Evolutionary conservation across 2,888 invertebrate species (phyloP).

Genomic region (Spodoptera exigua): DNA sequence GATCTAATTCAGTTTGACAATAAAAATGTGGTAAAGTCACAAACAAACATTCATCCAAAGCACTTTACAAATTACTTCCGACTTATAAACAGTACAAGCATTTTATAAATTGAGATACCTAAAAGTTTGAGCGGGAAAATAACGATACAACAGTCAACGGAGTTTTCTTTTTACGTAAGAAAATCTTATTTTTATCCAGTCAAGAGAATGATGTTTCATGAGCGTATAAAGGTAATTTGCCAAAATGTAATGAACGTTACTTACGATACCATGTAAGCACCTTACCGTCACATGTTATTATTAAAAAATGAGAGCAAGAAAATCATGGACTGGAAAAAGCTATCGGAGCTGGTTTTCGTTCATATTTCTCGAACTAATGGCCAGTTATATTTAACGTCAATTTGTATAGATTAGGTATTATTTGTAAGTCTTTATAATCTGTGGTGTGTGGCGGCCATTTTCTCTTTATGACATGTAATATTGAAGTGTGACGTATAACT

Average conservation of each 20-base stretch:
- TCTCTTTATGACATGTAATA: constrained; percentile 2
- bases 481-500: too few relatives aligned
- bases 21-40: too few relatives aligned
- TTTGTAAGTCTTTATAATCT: constrained; percentile 19
- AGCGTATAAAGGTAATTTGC: constrained; percentile 18
- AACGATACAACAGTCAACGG: too few relatives aligned
- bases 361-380: constrained; percentile 39
- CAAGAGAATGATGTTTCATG: background rate
- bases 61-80: too few relatives aligned
- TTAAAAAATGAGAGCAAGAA: constrained; percentile 28
- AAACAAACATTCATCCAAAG: too few relatives aligned
- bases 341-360: constrained; percentile 7
- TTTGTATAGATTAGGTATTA: constrained; percentile 23
- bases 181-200: constrained; percentile 5
- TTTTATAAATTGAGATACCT: background rate
- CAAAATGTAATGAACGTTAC: constrained; percentile 20
- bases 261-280: constrained; percentile 27
- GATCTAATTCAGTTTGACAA: too few relatives aligned
- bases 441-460: background rate
- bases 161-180: background rate
- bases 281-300: constrained; percentile 20
- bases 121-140: too few relatives aligned
- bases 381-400: constrained; percentile 32
- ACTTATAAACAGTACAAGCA: too few relatives aligned
- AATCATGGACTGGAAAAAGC: constrained; percentile 39